Evolutionary conservation across 92 coral and sea anemone species (phyloP).

Genomic region (Epizoanthus illoricatus): DNA sequence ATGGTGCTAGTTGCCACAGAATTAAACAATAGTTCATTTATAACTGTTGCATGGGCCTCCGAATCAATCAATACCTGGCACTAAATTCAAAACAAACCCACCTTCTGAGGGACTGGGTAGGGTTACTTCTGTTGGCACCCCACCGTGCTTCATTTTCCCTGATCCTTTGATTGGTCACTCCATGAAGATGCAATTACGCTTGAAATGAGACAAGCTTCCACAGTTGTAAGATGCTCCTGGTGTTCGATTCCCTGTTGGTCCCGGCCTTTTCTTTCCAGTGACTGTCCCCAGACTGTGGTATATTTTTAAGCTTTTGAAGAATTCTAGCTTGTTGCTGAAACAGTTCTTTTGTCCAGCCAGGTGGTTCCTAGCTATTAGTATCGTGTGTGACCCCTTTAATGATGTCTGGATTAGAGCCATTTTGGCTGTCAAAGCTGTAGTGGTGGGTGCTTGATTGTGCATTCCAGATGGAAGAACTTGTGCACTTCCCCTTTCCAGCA

Average conservation of each 20-base stretch:
- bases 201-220: constrained; percentile 24
- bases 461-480: too few relatives aligned
- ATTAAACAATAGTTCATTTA: neutral
- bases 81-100: constrained; percentile 3
- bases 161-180: neutral
- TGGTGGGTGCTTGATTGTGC: too few relatives aligned
- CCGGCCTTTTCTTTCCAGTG: neutral
- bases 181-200: constrained; percentile 13
- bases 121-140: constrained; percentile 11
- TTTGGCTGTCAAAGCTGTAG: too few relatives aligned
- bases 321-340: neutral
- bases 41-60: constrained; percentile 36
- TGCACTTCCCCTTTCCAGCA: too few relatives aligned
- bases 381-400: too few relatives aligned
- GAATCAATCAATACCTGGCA: constrained; percentile 31
- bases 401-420: too few relatives aligned
- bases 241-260: neutral
- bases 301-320: neutral
- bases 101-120: constrained; percentile 35
- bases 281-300: constrained; percentile 4
- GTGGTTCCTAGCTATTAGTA: too few relatives aligned
- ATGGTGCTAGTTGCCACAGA: neutral
- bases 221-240: neutral
- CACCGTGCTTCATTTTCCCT: constrained; percentile 16
- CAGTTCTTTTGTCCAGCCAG: neutral